Conservation (phyloP, 30 jellyfish, hydroid and myxozoan genomes). For the Hydractinia symbiolongicarpus region DNA sequence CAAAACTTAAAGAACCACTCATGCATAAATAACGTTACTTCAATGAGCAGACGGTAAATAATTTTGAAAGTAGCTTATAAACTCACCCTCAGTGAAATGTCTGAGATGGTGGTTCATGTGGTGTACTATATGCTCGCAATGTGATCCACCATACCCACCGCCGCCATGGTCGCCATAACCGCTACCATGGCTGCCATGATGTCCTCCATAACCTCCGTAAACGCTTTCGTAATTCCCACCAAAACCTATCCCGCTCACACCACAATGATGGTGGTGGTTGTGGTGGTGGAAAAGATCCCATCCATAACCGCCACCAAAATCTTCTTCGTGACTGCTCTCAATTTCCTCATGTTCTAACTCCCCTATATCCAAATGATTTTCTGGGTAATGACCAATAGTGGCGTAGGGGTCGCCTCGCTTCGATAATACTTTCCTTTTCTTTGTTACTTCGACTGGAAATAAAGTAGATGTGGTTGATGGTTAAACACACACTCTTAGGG, state of each 20-base stretch:
- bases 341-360: constrained; percentile 9
- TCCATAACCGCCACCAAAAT: constrained; percentile 20
- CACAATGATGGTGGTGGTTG: neutral
- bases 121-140: constrained; percentile 1
- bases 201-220: constrained; percentile 10
- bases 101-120: constrained; percentile 1
- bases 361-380: constrained; percentile 6
- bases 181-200: neutral
- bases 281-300: constrained; percentile 11
- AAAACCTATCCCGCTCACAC: neutral
- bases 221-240: constrained; percentile 8
- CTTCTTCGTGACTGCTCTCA: neutral
- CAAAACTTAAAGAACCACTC: too few species aligned
- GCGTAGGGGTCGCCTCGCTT: constrained; percentile 22
- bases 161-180: neutral
- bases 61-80: too few species aligned
- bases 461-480: too few species aligned
- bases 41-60: too few species aligned
- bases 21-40: too few species aligned
- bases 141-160: neutral
- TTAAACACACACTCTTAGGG: too few species aligned
- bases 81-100: neutral
- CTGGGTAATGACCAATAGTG: constrained; percentile 29
- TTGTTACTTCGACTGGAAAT: too few species aligned
- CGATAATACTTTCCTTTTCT: neutral